Base-by-base conservation (phyloP, 2,797 vertebrate genomes). In the Anomalospiza imberbis region DNA sequence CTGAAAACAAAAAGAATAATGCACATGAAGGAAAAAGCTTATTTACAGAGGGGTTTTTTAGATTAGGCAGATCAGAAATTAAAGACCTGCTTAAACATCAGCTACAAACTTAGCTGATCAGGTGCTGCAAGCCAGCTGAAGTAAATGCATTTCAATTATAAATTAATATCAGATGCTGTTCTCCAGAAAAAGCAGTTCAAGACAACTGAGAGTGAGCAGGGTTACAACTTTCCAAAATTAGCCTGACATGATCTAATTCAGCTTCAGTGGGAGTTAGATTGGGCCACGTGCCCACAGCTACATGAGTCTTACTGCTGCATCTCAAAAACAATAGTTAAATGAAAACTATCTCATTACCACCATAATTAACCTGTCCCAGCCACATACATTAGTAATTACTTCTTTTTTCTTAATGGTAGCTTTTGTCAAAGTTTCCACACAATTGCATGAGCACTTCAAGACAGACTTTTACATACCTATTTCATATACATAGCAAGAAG, bases 241-340 rank as follows among this genome's bases (percentile, higher is more conserved):
- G 75, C 57, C 42, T 77, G 74, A 80, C 54, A 58, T 48, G 82
- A 95, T 91, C 85, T 92, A 89, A 93, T 75, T 88, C 66, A 71
- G 44, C 26, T 89, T 83, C 87, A 94, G 55, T 51, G 47, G 63
- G 65, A 93, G 82, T 61, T 29, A 31, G 36, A 78, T 3, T 61
- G 42, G 82, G 82, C 68, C 79, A 82, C 1, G 4, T 38, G 75
- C 71, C 81, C 87, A 61, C 57, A 80, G 85, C 68, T 85, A 47
- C 53, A 12, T 12, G 45, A 92, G 50, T 71, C 40, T 34, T 79
- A 92, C 75, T 80, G 61, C 72, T 80, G 58, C 62, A n/a, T 89
- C 78, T 81, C 85, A 84, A 75, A 91, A 94, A 54, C 79, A 88
- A 58, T 3, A 66, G 76, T 51, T 78, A 81, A 44, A 65, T 40